Evolutionary conservation across 1,140 invertebrate species (phyloP).

Genomic region (Stegodyphus dumicola): DNA sequence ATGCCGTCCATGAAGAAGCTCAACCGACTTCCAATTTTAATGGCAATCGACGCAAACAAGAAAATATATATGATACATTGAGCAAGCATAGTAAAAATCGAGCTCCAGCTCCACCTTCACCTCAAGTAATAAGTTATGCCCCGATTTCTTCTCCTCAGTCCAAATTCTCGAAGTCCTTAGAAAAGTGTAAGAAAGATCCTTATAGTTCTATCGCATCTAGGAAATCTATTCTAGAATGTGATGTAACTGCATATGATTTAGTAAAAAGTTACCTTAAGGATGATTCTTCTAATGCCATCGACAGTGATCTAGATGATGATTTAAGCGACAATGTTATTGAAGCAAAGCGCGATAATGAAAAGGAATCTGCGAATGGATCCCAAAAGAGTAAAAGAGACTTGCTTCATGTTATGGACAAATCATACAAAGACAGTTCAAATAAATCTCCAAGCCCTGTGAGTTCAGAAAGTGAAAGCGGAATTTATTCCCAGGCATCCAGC

Average conservation of each 20-base stretch:
- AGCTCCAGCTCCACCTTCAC: conserved; percentile 9
- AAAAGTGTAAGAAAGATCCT: conserved; percentile 48
- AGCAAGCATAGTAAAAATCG: conserved; percentile 27
- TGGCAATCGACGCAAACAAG: conserved; percentile 1
- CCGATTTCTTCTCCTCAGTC: neutral
- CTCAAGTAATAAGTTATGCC: conserved; percentile 4
- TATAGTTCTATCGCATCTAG: conserved; percentile 63
- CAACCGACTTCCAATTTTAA: conserved; percentile 11
- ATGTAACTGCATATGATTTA: conserved; percentile 87
- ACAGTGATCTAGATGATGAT: conserved; percentile 58
- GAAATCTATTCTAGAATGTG: conserved; percentile 83
- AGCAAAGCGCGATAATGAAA: neutral
- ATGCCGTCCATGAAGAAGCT: conserved; percentile 50
- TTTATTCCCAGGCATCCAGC: conserved; percentile 49
- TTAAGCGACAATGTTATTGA: conserved; percentile 56
- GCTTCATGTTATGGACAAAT: neutral
- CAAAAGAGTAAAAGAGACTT: neutral
- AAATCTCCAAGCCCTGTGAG: conserved; percentile 47
- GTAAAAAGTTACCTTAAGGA: conserved; percentile 67
- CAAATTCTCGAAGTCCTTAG: conserved; percentile 29
- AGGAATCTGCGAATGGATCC: neutral
- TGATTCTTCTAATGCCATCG: neutral
- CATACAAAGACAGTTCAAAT: neutral
- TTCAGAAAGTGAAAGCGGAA: conserved; percentile 54
- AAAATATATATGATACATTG: conserved; percentile 51